Evolutionary conservation across 2,113 vertebrate species (phyloP), one percentile per base, ranked within the genome.

Genomic region (Brachyistius frenatus): DNA sequence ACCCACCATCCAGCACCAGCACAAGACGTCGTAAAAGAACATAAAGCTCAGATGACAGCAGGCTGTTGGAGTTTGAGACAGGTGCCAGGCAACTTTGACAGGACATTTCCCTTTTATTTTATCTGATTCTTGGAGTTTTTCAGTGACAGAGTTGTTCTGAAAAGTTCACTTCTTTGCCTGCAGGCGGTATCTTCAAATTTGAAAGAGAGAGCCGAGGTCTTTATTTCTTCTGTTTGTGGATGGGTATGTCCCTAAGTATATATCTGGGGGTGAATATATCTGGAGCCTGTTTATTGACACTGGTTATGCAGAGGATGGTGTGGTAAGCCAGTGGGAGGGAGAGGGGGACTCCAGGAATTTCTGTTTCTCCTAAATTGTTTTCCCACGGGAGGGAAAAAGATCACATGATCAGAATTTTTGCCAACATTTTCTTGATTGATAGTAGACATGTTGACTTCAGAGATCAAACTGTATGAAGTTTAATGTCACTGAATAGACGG

Each of bases 11-110:
- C 69, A 69, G 50, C 73, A 76, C 61, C 44, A 58, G 78, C 65
- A 39, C 66, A 64, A 70, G 54, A 83, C 62, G 72, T 80, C 78
- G 83, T 44, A 79, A 68, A 70, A 73, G 77, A 78, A 72, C 69
- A 63, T 44, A 68, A 63, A 79, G 63, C 72, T 75, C 74, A 35
- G 46, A 66, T 66, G 31, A 64, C 80, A 86, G 88, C 81, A 33
- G 50, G 47, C 37, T 70, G 68, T 41, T 76, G 50, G 56, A 66
- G 78, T 71, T 35, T 65, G 74, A 85, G 66, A 79, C 1, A 39
- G 61, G 60, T 50, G 33, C 33, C 66, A 15, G 57, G 39, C 53
- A 52, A 68, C 41, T 66, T 55, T 60, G 44, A 84, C 73, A 54
- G 53, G 67, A 81, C 73, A 50, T 80, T 82, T 83, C 15, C 14